Conservation (phyloP, 2,113 vertebrate species). For the Garra rufa region DNA sequence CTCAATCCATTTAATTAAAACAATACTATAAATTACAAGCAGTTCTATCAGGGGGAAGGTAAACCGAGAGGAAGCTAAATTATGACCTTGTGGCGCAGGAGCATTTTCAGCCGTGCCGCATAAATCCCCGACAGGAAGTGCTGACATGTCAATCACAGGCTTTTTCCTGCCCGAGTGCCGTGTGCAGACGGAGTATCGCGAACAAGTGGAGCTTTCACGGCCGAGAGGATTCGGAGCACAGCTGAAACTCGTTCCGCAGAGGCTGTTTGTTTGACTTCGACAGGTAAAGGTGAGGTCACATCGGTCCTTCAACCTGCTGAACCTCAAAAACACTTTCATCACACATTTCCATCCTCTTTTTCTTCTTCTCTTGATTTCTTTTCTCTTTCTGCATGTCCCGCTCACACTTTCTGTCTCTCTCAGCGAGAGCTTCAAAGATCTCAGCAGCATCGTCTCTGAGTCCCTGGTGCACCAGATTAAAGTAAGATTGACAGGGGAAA, state of each 20-base stretch:
- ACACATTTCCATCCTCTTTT: background rate
- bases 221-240: background rate
- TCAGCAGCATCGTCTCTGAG: background rate
- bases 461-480: background rate
- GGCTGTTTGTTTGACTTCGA: background rate
- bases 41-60: slow-evolving; percentile 66
- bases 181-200: slow-evolving; percentile 20
- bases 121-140: slow-evolving; percentile 62
- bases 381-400: background rate
- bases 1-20: slow-evolving; percentile 79
- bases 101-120: slow-evolving; percentile 63
- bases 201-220: slow-evolving; percentile 55
- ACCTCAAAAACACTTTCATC: background rate
- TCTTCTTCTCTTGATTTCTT: background rate
- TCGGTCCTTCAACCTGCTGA: background rate
- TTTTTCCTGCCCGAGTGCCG: slow-evolving; percentile 39
- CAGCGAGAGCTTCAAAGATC: too few relatives aligned
- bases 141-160: slow-evolving; percentile 66
- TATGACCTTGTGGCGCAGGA: slow-evolving; percentile 66
- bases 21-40: slow-evolving; percentile 76
- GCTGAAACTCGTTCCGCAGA: background rate
- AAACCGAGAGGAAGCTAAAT: slow-evolving; percentile 69
- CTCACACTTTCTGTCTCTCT: background rate
- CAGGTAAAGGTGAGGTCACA: background rate
- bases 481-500: background rate